phyloP scores from a whole-genome alignment of 2,797 vertebrate species.

The Erpetoichthys calabaricus region DNA sequence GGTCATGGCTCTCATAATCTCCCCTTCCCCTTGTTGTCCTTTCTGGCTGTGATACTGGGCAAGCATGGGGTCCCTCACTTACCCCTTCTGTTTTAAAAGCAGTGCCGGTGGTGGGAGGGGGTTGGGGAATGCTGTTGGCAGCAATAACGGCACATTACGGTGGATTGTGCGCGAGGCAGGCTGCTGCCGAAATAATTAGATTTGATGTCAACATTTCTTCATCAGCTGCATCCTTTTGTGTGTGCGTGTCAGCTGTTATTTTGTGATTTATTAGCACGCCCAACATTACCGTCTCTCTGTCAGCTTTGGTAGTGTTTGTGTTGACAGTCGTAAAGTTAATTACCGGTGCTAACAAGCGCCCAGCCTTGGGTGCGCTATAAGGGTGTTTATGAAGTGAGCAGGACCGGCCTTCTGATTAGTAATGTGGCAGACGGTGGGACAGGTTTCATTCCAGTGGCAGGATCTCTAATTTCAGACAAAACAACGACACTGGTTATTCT shows the following conservation, averaged over 20 bases:
- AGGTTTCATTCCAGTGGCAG: too few relatives aligned
- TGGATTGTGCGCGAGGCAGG: conserved; percentile 40
- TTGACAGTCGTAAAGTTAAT: conserved; percentile 79
- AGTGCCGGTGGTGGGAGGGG: conserved; percentile 28
- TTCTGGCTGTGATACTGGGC: conserved; percentile 49
- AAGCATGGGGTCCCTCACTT: conserved; percentile 42
- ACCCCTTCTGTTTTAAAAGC: conserved; percentile 13
- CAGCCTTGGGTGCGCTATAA: conserved; percentile 56
- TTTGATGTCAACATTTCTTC: conserved; percentile 80
- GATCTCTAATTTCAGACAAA: too few relatives aligned
- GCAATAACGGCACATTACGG: conserved; percentile 58
- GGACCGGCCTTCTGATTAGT: too few relatives aligned
- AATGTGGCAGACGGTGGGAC: too few relatives aligned
- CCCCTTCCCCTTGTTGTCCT: conserved; percentile 56
- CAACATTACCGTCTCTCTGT: conserved; percentile 60
- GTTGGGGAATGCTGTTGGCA: conserved; percentile 46
- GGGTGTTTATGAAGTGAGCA: too few relatives aligned
- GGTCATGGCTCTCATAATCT: conserved; percentile 64
- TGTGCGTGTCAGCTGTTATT: conserved; percentile 72
- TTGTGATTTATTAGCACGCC: conserved; percentile 81
- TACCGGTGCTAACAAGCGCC: conserved; percentile 72
- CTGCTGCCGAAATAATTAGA: conserved; percentile 69
- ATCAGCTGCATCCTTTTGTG: conserved; percentile 68
- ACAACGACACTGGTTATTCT: too few relatives aligned
- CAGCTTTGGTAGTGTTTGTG: conserved; percentile 63